phyloP scores from a whole-genome alignment of 1,140 invertebrate genomes.

The Microplitis mediator region DNA sequence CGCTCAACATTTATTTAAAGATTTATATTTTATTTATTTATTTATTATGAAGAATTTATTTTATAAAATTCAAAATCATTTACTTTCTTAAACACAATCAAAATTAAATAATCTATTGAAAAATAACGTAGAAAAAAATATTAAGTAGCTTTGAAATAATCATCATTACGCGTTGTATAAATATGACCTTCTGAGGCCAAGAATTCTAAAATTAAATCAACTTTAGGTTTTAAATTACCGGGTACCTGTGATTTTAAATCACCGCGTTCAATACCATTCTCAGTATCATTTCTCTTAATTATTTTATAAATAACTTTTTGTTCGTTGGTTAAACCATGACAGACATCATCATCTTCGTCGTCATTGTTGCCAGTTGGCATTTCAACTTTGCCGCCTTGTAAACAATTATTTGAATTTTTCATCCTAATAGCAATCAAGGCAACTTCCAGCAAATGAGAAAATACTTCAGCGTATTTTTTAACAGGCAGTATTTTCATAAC shows the following conservation, averaged over 20 bases:
- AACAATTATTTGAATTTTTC: slow-evolving; percentile 21
- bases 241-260: slow-evolving; percentile 43
- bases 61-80: background rate
- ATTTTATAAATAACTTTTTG: slow-evolving; percentile 49
- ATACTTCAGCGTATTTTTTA: slow-evolving; percentile 40
- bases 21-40: too few species aligned
- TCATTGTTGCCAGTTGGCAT: background rate
- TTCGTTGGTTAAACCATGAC: slow-evolving; percentile 38
- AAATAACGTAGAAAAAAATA: background rate
- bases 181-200: slow-evolving; percentile 57
- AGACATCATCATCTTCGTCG: background rate
- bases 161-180: slow-evolving; percentile 58
- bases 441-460: slow-evolving; percentile 49
- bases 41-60: too few species aligned
- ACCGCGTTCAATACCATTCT: slow-evolving; percentile 50
- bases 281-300: slow-evolving; percentile 42
- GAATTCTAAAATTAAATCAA: slow-evolving; percentile 56
- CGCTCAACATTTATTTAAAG: too few species aligned
- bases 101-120: background rate
- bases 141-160: slow-evolving; percentile 58
- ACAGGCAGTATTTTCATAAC: slow-evolving; percentile 45
- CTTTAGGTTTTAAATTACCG: slow-evolving; percentile 24
- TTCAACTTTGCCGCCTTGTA: slow-evolving; percentile 22
- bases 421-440: slow-evolving; percentile 35
- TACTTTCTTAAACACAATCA: background rate